Percentiles rank a stretch among this genome's conserved stretches.
Evolutionary conservation across 1,140 invertebrate species (phyloP).

Genomic region (Drosophila tropicalis): DNA sequence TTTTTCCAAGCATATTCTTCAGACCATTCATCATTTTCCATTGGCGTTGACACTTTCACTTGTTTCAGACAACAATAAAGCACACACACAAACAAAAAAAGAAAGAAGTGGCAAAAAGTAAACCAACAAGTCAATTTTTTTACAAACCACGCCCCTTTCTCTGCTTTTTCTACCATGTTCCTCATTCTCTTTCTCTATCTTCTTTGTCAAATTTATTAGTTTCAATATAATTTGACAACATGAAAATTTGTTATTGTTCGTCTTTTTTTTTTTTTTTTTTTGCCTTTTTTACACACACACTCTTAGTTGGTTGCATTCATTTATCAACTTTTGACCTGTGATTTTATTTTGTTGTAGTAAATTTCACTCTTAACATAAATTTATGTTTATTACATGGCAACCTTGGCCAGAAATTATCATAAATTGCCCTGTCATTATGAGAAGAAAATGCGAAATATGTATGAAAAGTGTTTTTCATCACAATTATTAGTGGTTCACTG

Average conservation of each 20-base stretch:
- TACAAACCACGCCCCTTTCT: conserved; percentile 30
- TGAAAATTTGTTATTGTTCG: conserved; percentile 63
- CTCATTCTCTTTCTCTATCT: conserved; percentile 23
- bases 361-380: conserved; percentile 71
- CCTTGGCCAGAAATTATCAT: conserved; percentile 74
- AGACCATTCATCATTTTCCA: conserved; percentile 74
- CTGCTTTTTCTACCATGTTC: background rate
- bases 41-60: conserved; percentile 78
- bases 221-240: conserved; percentile 78
- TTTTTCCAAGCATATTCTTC: conserved; percentile 49
- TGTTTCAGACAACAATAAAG: conserved; percentile 74
- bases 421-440: conserved; percentile 76
- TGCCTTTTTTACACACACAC: background rate
- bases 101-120: conserved; percentile 23
- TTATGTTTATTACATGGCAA: conserved; percentile 67
- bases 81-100: conserved; percentile 37
- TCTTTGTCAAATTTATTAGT: conserved; percentile 79
- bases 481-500: conserved; percentile 21
- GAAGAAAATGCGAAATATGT: conserved; percentile 62
- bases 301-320: conserved; percentile 35
- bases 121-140: conserved; percentile 75
- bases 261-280: background rate
- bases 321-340: conserved; percentile 52
- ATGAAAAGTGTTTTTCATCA: conserved; percentile 67
- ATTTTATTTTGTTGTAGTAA: conserved; percentile 54